phyloP scores from a whole-genome alignment of 2,797 vertebrate genomes.

The Thalassophryne amazonica region DNA sequence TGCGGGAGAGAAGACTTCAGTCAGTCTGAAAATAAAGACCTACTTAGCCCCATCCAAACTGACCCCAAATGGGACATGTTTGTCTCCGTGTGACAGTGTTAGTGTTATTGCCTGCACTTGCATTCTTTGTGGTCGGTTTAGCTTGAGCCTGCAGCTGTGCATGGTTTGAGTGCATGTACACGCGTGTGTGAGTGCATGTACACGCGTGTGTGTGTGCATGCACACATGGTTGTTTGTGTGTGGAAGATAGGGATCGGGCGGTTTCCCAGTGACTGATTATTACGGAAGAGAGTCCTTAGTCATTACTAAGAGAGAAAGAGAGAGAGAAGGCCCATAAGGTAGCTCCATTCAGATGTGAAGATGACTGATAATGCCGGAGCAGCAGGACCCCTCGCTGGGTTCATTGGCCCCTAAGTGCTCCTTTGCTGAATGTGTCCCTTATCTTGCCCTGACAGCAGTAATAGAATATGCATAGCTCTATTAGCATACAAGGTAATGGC shows the following conservation, averaged over 20 bases:
- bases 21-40: conserved; percentile 79
- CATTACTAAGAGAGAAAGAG: conserved; percentile 49
- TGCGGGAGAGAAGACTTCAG: conserved; percentile 77
- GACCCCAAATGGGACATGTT: conserved; percentile 77
- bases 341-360: conserved; percentile 83
- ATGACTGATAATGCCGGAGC: conserved; percentile 86
- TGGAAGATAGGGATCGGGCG: conserved; percentile 73
- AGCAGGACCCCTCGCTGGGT: conserved; percentile 83
- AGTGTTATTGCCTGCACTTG: conserved; percentile 75
- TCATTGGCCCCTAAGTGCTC: conserved; percentile 90
- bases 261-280: conserved; percentile 77
- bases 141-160: conserved; percentile 68
- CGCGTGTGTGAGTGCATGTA: conserved; percentile 9
- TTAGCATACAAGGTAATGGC: conserved; percentile 93
- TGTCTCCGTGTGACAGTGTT: conserved; percentile 76
- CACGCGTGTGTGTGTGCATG: conserved; percentile 3
- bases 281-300: conserved; percentile 73
- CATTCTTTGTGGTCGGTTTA: conserved; percentile 70
- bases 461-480: conserved; percentile 93
- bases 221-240: conserved; percentile 43
- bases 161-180: conserved; percentile 32
- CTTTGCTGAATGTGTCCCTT: conserved; percentile 84
- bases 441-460: conserved; percentile 88
- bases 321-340: conserved; percentile 74
- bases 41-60: conserved; percentile 75